Evolutionary conservation across 2,888 invertebrate genomes (phyloP).

Genomic region (Xiphydria camelus): DNA sequence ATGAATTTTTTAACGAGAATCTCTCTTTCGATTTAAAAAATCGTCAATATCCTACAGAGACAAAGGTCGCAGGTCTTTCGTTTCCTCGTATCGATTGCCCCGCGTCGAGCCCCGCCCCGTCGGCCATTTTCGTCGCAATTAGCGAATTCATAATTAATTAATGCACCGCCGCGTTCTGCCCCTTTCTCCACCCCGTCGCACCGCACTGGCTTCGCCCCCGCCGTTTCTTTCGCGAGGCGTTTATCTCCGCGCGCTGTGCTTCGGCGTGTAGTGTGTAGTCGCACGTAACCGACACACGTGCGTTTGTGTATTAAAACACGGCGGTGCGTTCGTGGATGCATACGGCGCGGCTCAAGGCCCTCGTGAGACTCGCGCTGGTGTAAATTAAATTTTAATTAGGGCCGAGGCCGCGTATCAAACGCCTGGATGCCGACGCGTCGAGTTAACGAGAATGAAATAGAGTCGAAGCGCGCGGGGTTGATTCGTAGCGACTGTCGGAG

Average conservation of each 20-base stretch:
- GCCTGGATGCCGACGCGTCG: too few relatives aligned
- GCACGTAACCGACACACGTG: too few relatives aligned
- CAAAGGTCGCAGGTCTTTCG: too few relatives aligned
- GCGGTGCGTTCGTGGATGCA: too few relatives aligned
- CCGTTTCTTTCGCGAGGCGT: background rate
- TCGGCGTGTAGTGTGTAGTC: constrained; percentile 15
- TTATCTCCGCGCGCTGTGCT: constrained; percentile 19
- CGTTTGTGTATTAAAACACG: too few relatives aligned
- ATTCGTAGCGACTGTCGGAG: too few relatives aligned
- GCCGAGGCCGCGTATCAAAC: too few relatives aligned
- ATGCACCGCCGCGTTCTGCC: constrained; percentile 30
- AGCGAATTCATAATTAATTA: constrained; percentile 48
- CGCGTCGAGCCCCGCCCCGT: constrained; percentile 37
- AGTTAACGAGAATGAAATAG: too few relatives aligned
- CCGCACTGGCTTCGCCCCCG: background rate
- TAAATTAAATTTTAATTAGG: constrained; percentile 37
- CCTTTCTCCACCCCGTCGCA: constrained; percentile 12
- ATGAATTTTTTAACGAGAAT: too few relatives aligned
- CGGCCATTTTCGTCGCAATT: constrained; percentile 48
- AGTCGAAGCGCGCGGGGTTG: too few relatives aligned
- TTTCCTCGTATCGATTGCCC: constrained; percentile 39
- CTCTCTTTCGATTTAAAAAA: too few relatives aligned
- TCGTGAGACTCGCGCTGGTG: constrained; percentile 17
- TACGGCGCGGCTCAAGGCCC: constrained; percentile 3
- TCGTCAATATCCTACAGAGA: too few relatives aligned